These are phyloP conservation scores for Acrobasis repandana DNA, from an alignment of 2,888 invertebrate genomes.

Conservation along the genomic window DNA sequence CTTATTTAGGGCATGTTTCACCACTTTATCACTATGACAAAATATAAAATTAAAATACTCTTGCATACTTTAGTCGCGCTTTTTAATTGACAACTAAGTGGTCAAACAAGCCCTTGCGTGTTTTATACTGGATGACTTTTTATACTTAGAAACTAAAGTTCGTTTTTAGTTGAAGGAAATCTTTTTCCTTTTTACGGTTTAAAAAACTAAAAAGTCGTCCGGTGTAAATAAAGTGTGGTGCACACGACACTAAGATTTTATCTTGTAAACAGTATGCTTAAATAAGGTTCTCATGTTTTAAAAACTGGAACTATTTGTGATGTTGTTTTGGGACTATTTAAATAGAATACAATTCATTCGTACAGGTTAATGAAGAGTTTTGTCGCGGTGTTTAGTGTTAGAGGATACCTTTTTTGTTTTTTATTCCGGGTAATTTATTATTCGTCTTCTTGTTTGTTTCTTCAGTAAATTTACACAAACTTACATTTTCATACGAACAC, in stretches of 20 bases:
- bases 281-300: neutral
- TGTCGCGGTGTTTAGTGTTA: neutral
- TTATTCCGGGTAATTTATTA: too few relatives aligned
- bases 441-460: too few relatives aligned
- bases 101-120: conserved; percentile 15
- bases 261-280: neutral
- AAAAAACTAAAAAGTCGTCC: conserved; percentile 24
- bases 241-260: neutral
- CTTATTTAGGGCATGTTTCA: conserved; percentile 20
- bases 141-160: conserved; percentile 2
- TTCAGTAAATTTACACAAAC: too few relatives aligned
- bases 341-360: neutral
- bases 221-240: conserved; percentile 14
- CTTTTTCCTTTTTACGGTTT: conserved; percentile 1
- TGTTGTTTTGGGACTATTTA: neutral
- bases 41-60: neutral
- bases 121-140: conserved; percentile 23
- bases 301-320: neutral
- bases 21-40: neutral
- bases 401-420: too few relatives aligned
- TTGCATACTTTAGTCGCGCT: neutral
- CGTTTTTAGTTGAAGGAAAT: neutral
- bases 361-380: conserved; percentile 1
- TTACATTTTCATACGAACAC: too few relatives aligned
- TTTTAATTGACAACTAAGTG: conserved; percentile 1